Conservation (phyloP, 2,888 invertebrate species). For the Epirrita christyi region DNA sequence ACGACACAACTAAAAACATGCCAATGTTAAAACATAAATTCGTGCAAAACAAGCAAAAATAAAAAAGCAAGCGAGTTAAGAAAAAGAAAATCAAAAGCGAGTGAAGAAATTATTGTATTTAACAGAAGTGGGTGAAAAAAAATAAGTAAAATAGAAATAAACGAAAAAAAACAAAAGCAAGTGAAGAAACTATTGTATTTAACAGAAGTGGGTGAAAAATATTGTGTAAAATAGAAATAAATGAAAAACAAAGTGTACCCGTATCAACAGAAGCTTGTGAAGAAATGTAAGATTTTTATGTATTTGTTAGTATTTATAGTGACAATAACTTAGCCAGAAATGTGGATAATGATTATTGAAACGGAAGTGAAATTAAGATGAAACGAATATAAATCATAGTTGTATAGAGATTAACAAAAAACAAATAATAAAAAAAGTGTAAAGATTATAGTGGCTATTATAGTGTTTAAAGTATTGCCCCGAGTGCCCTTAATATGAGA, state of each 20-base stretch:
- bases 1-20: conserved; percentile 91
- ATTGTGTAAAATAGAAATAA: neutral
- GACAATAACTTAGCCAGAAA: neutral
- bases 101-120: conserved; percentile 9
- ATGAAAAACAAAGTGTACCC: neutral
- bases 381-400: neutral
- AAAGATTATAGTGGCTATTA: too few species aligned
- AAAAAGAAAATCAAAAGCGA: conserved; percentile 1
- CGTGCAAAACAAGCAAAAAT: conserved; percentile 28
- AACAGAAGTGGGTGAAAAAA: neutral
- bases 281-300: neutral
- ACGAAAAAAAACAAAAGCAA: conserved; percentile 1
- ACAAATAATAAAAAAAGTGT: neutral
- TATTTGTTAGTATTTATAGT: neutral
- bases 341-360: neutral
- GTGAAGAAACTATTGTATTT: conserved; percentile 9
- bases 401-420: too few species aligned
- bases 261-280: neutral
- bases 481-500: conserved; percentile 11
- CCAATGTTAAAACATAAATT: conserved; percentile 47
- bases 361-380: neutral
- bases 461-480: conserved; percentile 8
- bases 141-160: neutral
- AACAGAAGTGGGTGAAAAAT: neutral
- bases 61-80: neutral